phyloP scores from a whole-genome alignment of 2,113 vertebrate species.

The Calcarius ornatus region DNA sequence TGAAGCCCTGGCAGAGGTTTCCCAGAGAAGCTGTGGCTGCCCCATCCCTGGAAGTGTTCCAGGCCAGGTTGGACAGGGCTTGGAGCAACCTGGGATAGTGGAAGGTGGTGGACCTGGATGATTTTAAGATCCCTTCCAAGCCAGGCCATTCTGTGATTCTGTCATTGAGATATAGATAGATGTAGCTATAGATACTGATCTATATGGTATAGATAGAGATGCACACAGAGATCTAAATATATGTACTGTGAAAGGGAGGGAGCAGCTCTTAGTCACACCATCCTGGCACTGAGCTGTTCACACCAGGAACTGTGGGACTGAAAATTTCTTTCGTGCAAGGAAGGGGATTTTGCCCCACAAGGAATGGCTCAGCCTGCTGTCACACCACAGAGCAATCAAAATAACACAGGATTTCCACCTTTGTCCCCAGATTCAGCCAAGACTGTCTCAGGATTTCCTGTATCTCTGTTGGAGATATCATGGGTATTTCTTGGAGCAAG shows the following conservation, averaged over 20 bases:
- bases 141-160: background rate
- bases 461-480: too few species aligned
- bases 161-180: background rate
- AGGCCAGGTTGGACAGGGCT: accelerated
- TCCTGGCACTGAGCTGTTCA: background rate
- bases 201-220: background rate
- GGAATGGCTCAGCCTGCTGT: background rate
- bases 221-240: background rate
- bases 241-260: background rate
- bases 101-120: background rate
- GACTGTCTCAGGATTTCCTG: too few species aligned
- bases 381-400: too few species aligned
- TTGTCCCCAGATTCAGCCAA: too few species aligned
- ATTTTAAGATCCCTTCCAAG: background rate
- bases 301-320: background rate
- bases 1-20: accelerated
- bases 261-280: background rate
- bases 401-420: too few species aligned
- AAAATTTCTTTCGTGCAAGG: background rate
- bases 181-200: background rate
- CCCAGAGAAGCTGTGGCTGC: background rate
- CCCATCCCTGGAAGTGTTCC: background rate
- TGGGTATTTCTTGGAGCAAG: background rate
- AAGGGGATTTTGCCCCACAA: background rate
- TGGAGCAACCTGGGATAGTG: background rate